Evolutionary conservation across 2,797 vertebrate genomes (phyloP).

Genomic region (Simalia tracyae): DNA sequence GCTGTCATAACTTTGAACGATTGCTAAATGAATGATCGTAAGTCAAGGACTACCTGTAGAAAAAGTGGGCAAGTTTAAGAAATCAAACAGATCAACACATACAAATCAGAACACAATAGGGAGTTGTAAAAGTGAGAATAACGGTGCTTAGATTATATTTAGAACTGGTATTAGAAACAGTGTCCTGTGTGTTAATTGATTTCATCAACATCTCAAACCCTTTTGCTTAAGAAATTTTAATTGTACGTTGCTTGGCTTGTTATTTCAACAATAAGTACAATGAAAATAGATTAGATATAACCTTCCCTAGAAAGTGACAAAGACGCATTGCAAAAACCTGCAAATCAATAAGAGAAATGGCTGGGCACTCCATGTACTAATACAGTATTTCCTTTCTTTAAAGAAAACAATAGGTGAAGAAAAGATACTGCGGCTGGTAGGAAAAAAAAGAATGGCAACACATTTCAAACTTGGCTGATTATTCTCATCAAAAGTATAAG

Average conservation of each 20-base stretch:
- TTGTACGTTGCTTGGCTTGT: background rate
- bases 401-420: background rate
- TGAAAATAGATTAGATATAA: background rate
- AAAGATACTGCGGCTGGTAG: no score
- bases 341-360: background rate
- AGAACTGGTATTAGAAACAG: conserved; percentile 2
- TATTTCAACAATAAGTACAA: background rate
- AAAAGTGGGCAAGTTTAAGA: conserved; percentile 17
- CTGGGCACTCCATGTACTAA: background rate
- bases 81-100: conserved; percentile 23
- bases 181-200: background rate
- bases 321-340: background rate
- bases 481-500: background rate
- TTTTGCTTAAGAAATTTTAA: background rate
- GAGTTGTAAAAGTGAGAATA: conserved; percentile 15
- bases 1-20: no score
- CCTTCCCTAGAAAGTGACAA: background rate
- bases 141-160: conserved; percentile 21
- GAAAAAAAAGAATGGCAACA: background rate
- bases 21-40: no score
- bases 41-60: background rate
- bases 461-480: background rate
- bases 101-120: conserved; percentile 20
- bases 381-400: background rate
- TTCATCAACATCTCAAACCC: background rate